Base-by-base conservation (phyloP, 2,797 vertebrate genomes). In the Phyllotis vaccarum region DNA sequence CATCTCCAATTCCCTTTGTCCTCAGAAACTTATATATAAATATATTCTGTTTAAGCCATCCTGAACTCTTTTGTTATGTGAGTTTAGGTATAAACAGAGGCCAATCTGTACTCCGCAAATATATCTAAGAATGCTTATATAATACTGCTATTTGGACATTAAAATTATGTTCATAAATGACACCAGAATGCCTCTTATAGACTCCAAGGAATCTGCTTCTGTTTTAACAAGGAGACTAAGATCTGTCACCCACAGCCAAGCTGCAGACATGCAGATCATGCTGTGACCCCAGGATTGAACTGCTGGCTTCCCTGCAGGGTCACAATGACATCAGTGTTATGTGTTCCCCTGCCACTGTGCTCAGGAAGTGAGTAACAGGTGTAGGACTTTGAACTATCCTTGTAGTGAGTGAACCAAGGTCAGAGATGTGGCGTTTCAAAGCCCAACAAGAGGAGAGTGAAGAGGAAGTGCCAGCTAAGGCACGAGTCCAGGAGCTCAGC, bases 101-200 rank as follows among this genome's bases (percentile, higher is more conserved):
- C 46, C 64, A 54, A 27, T 17, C 58, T 82, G 40, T 82, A 60
- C 54, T 82, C 58, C 43, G 37, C 37, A 86, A 75, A 54, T 2
- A 34, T 70, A 62, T 88, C 3, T 80, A 80, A 82, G 58, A 89
- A 37, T 62, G 34, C 91, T 97, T 91, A 94, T 8, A 40, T 29
- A 66, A 91, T n/a, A 75, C 34, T 9, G 0, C 34, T 93, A 64
- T 5, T 62, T 82, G 14, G 2, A 62, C 81, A 82, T 92, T 40
- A 92, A 95, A 97, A 88, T 0, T 22, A 92, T 29, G 94, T 78
- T 37, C n/a, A 79, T 62, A 95, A 94, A 27, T 21, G 12, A 17
- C 81, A 64, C 17, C 37, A 27, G 78, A 74, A 37, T 37, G 37
- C 91, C 40, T 95, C 68, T 54, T 93, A 81, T 24, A 86, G 37